Evolutionary conservation across 1,140 invertebrate genomes (phyloP), one percentile per base, ranked within the genome.

Genomic region (Drosophila simulans): DNA sequence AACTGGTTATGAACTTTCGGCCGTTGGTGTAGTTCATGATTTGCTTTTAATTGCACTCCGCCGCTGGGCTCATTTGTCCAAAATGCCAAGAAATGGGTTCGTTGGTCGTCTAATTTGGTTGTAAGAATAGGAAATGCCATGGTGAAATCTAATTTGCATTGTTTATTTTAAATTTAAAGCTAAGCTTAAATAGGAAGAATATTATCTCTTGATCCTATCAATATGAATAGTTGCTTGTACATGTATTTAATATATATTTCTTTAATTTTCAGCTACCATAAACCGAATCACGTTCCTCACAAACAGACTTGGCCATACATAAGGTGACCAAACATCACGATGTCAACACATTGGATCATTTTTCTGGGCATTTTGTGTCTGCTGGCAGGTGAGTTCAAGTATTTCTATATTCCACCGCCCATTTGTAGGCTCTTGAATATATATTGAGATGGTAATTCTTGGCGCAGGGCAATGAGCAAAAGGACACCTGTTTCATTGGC

Each of bases 281-380:
- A 55, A 35, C 22, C 11, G 31, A 31, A 25, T 2, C 5, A 22
- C 59, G 51, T 51, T 73, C 52, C 69, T 55, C 12, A 48, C 35
- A 34, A 42, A 13, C 13, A 2, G 20, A 52, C 13, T 45, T 35
- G 34, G 34, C 46, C 10, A 13, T 1, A 39, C 0, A 13, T 39
- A 3, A 34, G 25, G 31, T 13, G 22, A 10, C 11, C 55, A 12
- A 20, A 35, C 7, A 35, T 20, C 10, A 56, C 56, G 45, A 83
- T 83, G 80, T 83, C 80, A 40, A 69, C 75, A 54, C 65, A 75
- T 59, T 75, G 80, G 75, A 46, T 75, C 5, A 42, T 75, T 3
- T 25, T 78, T 17, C 43, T 78, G 34, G 69, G 69, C 43, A 55
- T 65, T 8, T 11, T 70, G 25, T 60, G 72, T 46, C 43, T 83